A percentile compares a stretch with the other conserved stretches of the same genome.
phyloP scores from a whole-genome alignment of 2,888 invertebrate species.

The Glyphotaelius pellucidus region DNA sequence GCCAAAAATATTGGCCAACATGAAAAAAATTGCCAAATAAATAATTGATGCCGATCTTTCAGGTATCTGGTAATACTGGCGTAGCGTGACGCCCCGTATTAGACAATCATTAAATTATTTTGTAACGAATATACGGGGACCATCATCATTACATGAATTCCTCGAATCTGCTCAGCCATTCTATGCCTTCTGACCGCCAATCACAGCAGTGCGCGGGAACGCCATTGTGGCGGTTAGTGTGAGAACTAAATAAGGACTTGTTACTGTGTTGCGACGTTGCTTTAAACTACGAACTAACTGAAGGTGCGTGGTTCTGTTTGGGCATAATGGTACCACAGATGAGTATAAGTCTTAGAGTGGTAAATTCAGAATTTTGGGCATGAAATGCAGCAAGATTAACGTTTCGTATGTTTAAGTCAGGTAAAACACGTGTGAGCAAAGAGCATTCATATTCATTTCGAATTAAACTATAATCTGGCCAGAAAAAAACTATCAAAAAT shows the following conservation, averaged over 20 bases:
- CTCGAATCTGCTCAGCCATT: conserved; percentile 18
- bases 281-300: background rate
- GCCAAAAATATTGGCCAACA: background rate
- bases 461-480: too few relatives aligned
- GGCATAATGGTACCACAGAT: background rate
- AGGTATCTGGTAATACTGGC: background rate
- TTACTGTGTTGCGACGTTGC: background rate
- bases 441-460: too few relatives aligned
- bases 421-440: too few relatives aligned
- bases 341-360: background rate
- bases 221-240: conserved; percentile 22
- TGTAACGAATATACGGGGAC: conserved; percentile 6
- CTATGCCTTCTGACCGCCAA: conserved; percentile 25
- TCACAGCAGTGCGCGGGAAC: conserved; percentile 22
- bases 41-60: background rate
- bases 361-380: background rate
- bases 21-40: background rate
- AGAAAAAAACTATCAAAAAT: too few relatives aligned
- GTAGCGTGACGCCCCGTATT: background rate
- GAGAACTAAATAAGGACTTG: background rate
- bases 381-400: background rate
- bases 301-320: background rate
- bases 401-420: too few relatives aligned
- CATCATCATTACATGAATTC: conserved; percentile 39
- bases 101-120: conserved; percentile 15